Evolutionary conservation across 1,140 invertebrate species (phyloP), one percentile per base, ranked within the genome.

Genomic region (Brachionus koreanus): DNA sequence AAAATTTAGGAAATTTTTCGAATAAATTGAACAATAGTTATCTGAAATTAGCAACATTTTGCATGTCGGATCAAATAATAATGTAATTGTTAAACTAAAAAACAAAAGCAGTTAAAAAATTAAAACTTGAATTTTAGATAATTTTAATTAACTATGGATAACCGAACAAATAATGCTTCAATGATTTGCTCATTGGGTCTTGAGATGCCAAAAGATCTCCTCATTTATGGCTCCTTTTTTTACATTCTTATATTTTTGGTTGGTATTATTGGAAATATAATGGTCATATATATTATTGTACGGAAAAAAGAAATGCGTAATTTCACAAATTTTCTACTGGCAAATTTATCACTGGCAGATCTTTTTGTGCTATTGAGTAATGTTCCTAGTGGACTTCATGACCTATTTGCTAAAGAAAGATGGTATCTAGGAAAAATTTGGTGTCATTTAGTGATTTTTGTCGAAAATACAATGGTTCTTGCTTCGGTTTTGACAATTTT

Each of bases 311-410:
- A 96, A 85, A 94, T 97, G 92, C 90, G 94, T 84, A 96, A 95
- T 87, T 95, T 94, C 46, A 97, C 95, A 61, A 97, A 97, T 86
- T 94, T 95, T 83, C 96, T 97, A 87, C 91, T 98, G 29, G 83
- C 84, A 10, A 86, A 84, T 63, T 81, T 86, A 19, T 86, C 85
- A 25, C 49, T 85, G 16, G 85, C 86, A 0, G 86, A 86, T 82
- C 83, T 86, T 5, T 76, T 85, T 10, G 85, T 85, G 0, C 79
- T 86, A 37, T 39, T 85, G 35, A 65, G 33, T 9, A 52, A 57
- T 35, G 35, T 82, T n/a, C 79, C 79, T n/a, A 67, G 23, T 9
- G 79, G 57, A 23, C 7, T 82, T 16, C 79, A 82, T 52, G 79
- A 82, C 65, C 25, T 82, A 13, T 65, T 63, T n/a, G 61, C 79